Base-by-base conservation (phyloP, 2,797 vertebrate species). In the Gymnothorax reevesii region DNA sequence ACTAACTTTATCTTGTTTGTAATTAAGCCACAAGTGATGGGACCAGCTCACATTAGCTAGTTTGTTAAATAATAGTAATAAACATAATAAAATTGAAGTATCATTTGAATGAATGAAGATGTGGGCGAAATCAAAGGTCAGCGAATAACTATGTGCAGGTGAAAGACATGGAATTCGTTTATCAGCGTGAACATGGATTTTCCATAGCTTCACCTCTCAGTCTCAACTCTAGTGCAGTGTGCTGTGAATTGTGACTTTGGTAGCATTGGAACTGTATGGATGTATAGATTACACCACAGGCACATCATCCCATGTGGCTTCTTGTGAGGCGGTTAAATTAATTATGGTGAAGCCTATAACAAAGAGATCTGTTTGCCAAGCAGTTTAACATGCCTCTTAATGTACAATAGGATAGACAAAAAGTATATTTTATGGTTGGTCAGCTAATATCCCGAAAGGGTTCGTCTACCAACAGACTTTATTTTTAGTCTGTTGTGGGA, bases 331-430 rank as follows among this genome's bases (percentile, higher is more conserved):
- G 86, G 93, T 94, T 91, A 92, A 92, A 91, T 87, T 90, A 94
- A 92, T 93, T 91, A 90, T 91, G 92, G 92, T 93, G 89, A 91
- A 91, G 92, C 93, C 92, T 92, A 92, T 92, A 91, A 93, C 91
- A 92, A 92, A 91, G 89, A 92, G 91, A 90, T 88, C 90, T 92
- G 91, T 88, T 90, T 91, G 92, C 84, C n/a, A 87, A 92, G 86
- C 88, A 89, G 84, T 91, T 93, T 93, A 92, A 84, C 91, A 93
- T 88, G 91, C 93, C 90, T 88, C 87, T 89, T 92, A 91, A 89
- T 83, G 33, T 86, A 94, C 89, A 94, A 93, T 88, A 85, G 88
- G 84, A 90, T 89, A 91, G 89, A 92, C 91, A 92, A 93, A 93
- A 93, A 91, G 89, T 90, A n/a, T 91, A 91, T 90, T 93, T 87